Conservation (phyloP, 2,113 vertebrate genomes). For the Dicrurus megarhynchus region DNA sequence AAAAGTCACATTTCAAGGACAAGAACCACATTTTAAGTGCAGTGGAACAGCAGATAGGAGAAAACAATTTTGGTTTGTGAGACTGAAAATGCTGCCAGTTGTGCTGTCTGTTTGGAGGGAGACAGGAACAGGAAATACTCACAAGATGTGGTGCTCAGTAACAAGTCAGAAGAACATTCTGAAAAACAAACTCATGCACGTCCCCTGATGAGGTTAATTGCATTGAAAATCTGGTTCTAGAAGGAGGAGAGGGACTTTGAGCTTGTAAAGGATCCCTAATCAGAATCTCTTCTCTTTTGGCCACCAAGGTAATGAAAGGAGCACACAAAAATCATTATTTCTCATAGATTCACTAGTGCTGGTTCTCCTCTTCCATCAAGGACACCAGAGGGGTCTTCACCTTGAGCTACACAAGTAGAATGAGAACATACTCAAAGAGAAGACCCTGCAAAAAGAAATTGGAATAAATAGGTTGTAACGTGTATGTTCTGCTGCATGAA, state of each 20-base stretch:
- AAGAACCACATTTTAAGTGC: not conserved
- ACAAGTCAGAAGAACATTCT: not conserved
- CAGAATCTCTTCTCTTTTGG: not conserved
- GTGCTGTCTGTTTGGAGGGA: not conserved
- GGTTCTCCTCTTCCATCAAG: not conserved
- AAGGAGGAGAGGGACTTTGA: not conserved
- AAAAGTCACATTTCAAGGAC: not conserved
- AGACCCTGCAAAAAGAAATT: not conserved
- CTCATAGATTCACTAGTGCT: not conserved
- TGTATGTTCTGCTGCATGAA: not conserved
- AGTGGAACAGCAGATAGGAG: not conserved
- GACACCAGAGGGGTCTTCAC: not conserved
- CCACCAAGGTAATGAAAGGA: not conserved
- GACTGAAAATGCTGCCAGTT: not conserved
- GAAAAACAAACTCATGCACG: not conserved
- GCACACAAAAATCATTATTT: not conserved
- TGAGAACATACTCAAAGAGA: not conserved
- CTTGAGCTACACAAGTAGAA: accelerated
- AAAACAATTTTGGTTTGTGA: not conserved
- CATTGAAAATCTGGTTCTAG: not conserved
- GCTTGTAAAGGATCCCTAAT: not conserved
- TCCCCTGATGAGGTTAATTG: not conserved
- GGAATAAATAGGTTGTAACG: not conserved
- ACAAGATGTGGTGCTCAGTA: not conserved
- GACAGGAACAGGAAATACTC: not conserved